A percentile compares a stretch with the other conserved stretches of the same genome.
phyloP scores from a whole-genome alignment of 2,888 invertebrate species.

The Galerucella pusilla region DNA sequence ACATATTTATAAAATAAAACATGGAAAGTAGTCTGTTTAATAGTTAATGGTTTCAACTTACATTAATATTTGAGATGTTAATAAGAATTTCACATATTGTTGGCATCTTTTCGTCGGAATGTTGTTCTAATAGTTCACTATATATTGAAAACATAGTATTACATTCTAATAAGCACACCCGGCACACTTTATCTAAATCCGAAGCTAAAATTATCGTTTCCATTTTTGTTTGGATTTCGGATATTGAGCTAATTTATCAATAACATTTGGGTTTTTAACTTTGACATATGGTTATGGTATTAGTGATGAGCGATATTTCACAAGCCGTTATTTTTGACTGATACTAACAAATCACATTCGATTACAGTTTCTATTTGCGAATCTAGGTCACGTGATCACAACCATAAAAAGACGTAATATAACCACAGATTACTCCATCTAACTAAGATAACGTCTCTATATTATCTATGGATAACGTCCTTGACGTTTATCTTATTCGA shows the following conservation, averaged over 20 bases:
- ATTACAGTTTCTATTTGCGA: too few species aligned
- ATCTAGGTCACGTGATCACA: too few species aligned
- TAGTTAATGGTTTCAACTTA: constrained; percentile 15
- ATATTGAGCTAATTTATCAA: constrained; percentile 10
- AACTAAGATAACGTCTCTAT: too few species aligned
- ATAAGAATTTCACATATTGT: constrained; percentile 42
- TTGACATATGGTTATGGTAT: neutral
- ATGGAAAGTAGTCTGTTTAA: neutral
- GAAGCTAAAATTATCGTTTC: constrained; percentile 38
- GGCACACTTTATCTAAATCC: constrained; percentile 42
- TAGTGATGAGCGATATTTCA: too few species aligned
- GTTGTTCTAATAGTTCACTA: constrained; percentile 41
- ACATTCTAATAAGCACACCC: constrained; percentile 41
- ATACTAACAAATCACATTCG: too few species aligned
- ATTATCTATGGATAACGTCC: too few species aligned
- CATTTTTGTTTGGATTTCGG: constrained; percentile 31
- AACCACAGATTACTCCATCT: too few species aligned
- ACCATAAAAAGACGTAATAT: too few species aligned
- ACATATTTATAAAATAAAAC: too few species aligned
- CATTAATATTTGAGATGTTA: constrained; percentile 41
- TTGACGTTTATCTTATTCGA: too few species aligned
- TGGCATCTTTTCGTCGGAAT: constrained; percentile 39
- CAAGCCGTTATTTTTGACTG: too few species aligned
- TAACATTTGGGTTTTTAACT: neutral
- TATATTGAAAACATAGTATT: constrained; percentile 44